Conservation (phyloP, 1,140 invertebrate genomes). For the Sycophaga agraensis region DNA sequence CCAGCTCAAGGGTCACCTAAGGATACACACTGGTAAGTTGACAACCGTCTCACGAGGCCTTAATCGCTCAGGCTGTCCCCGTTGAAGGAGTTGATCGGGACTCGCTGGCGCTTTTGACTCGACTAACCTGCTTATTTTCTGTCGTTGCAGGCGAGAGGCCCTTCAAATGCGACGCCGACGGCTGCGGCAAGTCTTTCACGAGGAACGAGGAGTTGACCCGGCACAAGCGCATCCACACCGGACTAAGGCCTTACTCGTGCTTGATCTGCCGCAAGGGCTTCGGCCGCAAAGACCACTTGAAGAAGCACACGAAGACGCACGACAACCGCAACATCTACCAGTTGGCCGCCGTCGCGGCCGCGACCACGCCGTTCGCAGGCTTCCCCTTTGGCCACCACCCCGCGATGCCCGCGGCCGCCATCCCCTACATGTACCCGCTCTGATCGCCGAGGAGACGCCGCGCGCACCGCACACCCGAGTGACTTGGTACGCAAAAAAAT, state of each 20-base stretch:
- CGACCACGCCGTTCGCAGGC: background rate
- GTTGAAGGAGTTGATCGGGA: too few relatives aligned
- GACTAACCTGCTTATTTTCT: slow-evolving; percentile 2
- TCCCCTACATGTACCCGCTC: background rate
- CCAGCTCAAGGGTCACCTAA: slow-evolving; percentile 85
- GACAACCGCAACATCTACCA: slow-evolving; percentile 40
- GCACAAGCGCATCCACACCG: slow-evolving; percentile 88
- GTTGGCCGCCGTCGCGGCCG: slow-evolving; percentile 20
- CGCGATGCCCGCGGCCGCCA: background rate
- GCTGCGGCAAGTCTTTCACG: slow-evolving; percentile 87
- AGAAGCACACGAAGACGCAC: slow-evolving; percentile 79
- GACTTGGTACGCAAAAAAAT: too few relatives aligned
- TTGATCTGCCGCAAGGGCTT: slow-evolving; percentile 81
- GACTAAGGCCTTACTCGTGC: slow-evolving; percentile 78
- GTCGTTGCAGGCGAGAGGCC: slow-evolving; percentile 72
- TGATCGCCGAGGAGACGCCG: too few relatives aligned
- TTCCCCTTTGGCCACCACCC: background rate
- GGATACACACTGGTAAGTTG: slow-evolving; percentile 84
- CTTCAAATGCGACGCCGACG: slow-evolving; percentile 79
- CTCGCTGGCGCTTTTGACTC: background rate
- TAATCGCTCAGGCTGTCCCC: too few relatives aligned
- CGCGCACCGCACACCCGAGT: too few relatives aligned
- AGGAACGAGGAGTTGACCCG: slow-evolving; percentile 90
- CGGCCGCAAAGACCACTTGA: slow-evolving; percentile 84
- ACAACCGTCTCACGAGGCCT: too few relatives aligned